Base-by-base conservation (phyloP, 1,140 invertebrate genomes). In the Phocides pigmalion region DNA sequence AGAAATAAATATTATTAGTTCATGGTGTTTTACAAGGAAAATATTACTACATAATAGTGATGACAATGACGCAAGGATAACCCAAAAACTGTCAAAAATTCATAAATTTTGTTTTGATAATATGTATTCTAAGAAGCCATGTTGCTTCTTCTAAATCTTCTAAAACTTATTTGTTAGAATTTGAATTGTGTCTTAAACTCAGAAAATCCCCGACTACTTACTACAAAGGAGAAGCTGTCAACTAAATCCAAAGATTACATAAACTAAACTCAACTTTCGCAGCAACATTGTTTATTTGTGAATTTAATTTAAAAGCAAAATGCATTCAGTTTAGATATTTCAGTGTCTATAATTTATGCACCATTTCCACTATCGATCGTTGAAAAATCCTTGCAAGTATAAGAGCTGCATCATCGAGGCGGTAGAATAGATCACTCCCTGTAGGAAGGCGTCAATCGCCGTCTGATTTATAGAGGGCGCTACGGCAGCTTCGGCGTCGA, bases 371-470 rank as follows among this genome's bases (percentile, higher is more conserved):
- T 32, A 19, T 44, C 15, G 41, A 32, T 32, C 54, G 15, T 12
- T 22, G 22, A 32, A 81, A 82, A 81, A 81, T 84, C 73, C 79
- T 84, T 80, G 74, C 71, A 79, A 81, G 80, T 83, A 76, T 78
- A 59, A 59, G 44, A 86, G 83, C 78, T 83, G 79, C 87, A 89
- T 90, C 76, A 87, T 87, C 75, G 82, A 68, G 76, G 78, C 76
- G 78, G 80, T 65, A 79, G 81, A 90, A 90, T 90, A 89, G 85
- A 90, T 89, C 86, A 89, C 84, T 89, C 85, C 86, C 84, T 70
- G 84, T 88, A 86, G 86, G 87, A 84, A 88, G 79, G 81, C 82
- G 85, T 90, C 88, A 90, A 90, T 90, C 88, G 85, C 76, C 41
- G 63, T 68, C 80, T 90, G 88, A 90, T 90, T 89, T 90, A 90